Evolutionary conservation across 2,797 vertebrate species (phyloP).

Genomic region (Gadopsis bispinosus): DNA sequence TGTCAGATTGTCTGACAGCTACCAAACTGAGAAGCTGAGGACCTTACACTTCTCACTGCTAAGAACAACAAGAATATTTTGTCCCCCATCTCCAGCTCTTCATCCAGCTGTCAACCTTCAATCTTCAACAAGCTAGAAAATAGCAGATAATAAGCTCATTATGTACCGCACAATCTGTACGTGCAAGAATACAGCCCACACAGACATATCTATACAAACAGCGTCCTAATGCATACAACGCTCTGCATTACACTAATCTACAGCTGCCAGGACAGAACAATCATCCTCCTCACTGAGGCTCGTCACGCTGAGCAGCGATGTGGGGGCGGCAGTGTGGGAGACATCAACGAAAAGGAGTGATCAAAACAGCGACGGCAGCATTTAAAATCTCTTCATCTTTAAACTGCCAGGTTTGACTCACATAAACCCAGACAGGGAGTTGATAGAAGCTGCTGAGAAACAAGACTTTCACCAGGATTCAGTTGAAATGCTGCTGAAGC

Average conservation of each 20-base stretch:
- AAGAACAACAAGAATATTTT: conserved; percentile 18
- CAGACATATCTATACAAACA: background rate
- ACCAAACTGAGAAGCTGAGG: conserved; percentile 32
- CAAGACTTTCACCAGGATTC: conserved; percentile 3
- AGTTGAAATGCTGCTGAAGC: conserved; percentile 16
- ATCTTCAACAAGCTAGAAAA: conserved; percentile 9
- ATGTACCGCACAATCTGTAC: conserved; percentile 11
- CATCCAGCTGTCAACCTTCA: conserved; percentile 19
- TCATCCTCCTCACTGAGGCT: conserved; percentile 30
- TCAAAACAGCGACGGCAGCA: conserved; percentile 24
- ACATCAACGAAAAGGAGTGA: conserved; percentile 38
- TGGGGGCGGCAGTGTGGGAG: conserved; percentile 34
- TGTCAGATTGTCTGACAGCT: conserved; percentile 32
- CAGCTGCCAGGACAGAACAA: conserved; percentile 32
- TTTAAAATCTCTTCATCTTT: conserved; percentile 25
- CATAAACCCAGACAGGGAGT: background rate
- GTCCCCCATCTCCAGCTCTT: conserved; percentile 13
- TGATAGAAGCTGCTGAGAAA: conserved; percentile 15
- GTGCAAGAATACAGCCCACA: conserved; percentile 33
- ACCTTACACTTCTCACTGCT: conserved; percentile 22
- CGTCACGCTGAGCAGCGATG: conserved; percentile 24
- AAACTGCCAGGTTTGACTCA: conserved; percentile 15
- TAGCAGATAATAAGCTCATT: conserved; percentile 42
- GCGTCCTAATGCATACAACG: background rate
- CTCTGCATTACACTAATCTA: conserved; percentile 1